These are phyloP conservation scores for Cristatella mucedo DNA, from an alignment of 2,888 invertebrate species.

Conservation along the genomic window DNA sequence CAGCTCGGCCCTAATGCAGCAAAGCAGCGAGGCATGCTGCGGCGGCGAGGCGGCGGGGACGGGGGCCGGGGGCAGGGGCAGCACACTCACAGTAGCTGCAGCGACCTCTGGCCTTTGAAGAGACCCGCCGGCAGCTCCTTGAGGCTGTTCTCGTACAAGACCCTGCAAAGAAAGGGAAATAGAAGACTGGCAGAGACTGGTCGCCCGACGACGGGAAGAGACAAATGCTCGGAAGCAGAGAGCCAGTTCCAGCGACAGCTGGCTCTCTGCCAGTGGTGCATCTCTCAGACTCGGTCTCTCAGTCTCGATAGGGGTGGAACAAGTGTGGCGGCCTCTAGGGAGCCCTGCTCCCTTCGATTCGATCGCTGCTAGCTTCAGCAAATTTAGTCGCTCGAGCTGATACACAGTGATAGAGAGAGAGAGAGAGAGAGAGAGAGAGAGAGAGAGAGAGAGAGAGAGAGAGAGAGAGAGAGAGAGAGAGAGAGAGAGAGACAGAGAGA, in stretches of 20 bases:
- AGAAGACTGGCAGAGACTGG: neutral
- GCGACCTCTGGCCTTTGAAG: conserved; percentile 71
- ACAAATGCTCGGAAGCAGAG: no score
- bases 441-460: conserved; percentile 6
- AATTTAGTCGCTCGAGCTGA: neutral
- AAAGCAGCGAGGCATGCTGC: no score
- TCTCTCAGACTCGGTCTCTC: no score
- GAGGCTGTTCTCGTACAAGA: conserved; percentile 45
- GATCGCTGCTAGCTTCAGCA: neutral
- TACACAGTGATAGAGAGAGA: conserved; percentile 5
- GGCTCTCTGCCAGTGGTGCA: no score
- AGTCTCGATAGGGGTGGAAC: neutral
- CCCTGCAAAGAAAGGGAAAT: conserved; percentile 6
- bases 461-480: neutral
- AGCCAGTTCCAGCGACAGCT: no score
- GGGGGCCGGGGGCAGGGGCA: no score
- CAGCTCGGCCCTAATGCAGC: no score
- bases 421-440: conserved; percentile 6
- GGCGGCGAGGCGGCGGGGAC: no score
- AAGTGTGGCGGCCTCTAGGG: no score
- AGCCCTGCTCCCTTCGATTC: no score
- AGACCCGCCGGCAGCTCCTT: conserved; percentile 78
- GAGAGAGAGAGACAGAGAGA: neutral
- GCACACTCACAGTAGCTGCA: conserved; percentile 58
- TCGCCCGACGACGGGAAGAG: no score